Conservation (phyloP, 2,888 invertebrate species). For the Abrostola tripartita region DNA sequence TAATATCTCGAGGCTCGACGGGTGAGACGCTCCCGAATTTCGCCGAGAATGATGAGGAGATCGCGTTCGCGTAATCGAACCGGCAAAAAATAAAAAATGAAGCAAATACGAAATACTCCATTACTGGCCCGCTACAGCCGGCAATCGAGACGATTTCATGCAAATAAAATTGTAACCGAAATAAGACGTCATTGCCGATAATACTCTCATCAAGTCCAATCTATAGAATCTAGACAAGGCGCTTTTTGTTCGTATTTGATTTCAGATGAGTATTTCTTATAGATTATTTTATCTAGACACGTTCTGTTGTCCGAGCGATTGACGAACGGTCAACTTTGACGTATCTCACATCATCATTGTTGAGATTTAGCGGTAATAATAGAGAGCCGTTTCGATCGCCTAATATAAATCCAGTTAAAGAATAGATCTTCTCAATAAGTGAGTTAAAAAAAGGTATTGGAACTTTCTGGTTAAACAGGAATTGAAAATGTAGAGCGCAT, state of each 20-base stretch:
- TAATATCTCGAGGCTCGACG: conserved; percentile 85
- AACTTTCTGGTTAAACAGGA: conserved; percentile 8
- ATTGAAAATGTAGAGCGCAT: conserved; percentile 43
- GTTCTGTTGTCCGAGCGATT: conserved; percentile 48
- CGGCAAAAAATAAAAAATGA: conserved; percentile 87
- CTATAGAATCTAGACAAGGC: conserved; percentile 51
- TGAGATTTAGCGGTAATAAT: conserved; percentile 38
- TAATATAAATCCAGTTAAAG: conserved; percentile 32
- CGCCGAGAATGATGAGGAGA: conserved; percentile 85
- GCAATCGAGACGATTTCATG: conserved; percentile 71
- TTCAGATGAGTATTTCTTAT: conserved; percentile 53
- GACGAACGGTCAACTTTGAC: conserved; percentile 46
- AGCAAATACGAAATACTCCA: conserved; percentile 88
- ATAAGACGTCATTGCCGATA: conserved; percentile 52
- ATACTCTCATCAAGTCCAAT: conserved; percentile 52
- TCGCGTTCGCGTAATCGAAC: conserved; percentile 88
- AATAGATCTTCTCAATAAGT: conserved; percentile 30
- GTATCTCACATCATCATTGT: conserved; percentile 54
- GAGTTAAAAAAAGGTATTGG: not conserved
- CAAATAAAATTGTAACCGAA: conserved; percentile 56
- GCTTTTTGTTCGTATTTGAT: conserved; percentile 49
- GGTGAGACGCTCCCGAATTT: conserved; percentile 88
- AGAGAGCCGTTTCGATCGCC: conserved; percentile 37
- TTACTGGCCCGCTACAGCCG: conserved; percentile 74
- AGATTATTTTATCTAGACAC: conserved; percentile 45